Evolutionary conservation across 92 coral and sea anemone species (phyloP).

Genomic region (Blastomussa wellsi): DNA sequence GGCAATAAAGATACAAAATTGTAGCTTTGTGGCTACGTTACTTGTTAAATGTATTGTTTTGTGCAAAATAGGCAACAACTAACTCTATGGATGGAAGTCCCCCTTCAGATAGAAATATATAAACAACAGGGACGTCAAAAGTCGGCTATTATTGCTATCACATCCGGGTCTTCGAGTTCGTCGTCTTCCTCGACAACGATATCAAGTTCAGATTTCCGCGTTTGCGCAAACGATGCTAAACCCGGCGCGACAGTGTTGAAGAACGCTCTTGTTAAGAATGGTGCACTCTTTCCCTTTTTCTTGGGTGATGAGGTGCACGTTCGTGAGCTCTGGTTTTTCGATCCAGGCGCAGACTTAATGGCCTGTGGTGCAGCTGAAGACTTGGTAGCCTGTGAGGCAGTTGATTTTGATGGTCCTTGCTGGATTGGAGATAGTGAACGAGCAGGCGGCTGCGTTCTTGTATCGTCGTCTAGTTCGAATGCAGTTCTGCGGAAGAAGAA

Average conservation of each 20-base stretch:
- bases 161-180: conserved; percentile 67
- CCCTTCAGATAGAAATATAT: neutral
- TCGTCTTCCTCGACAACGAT: conserved; percentile 39
- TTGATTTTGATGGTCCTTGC: conserved; percentile 18
- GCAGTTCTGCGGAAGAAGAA: neutral
- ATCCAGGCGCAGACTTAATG: neutral
- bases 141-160: conserved; percentile 76
- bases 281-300: conserved; percentile 24
- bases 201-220: conserved; percentile 7
- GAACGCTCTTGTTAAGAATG: conserved; percentile 69
- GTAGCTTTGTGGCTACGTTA: neutral
- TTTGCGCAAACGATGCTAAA: conserved; percentile 65
- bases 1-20: neutral
- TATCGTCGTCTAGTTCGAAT: conserved; percentile 9
- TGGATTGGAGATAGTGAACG: conserved; percentile 17
- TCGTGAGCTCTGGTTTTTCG: neutral
- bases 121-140: conserved; percentile 42
- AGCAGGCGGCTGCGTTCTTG: conserved; percentile 5
- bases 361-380: neutral
- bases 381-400: neutral
- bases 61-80: neutral
- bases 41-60: neutral
- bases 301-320: neutral
- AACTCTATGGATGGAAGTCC: neutral
- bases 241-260: conserved; percentile 85